Conservation (phyloP, 2,888 invertebrate genomes). For the Andrena marginata region DNA sequence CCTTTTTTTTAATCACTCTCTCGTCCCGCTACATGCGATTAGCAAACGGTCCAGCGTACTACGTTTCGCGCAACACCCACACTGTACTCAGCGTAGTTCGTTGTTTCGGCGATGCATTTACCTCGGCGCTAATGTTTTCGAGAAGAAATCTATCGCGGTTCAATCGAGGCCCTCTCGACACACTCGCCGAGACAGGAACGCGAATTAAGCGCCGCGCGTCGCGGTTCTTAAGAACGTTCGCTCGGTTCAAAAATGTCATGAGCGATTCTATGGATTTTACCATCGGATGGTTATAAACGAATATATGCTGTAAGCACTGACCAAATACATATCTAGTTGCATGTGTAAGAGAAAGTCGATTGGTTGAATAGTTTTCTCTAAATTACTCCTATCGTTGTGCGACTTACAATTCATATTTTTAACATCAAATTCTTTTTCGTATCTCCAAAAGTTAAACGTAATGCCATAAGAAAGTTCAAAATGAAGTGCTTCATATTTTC, state of each 20-base stretch:
- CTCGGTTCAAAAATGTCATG: not conserved
- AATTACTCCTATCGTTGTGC: no score
- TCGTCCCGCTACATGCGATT: slow-evolving; percentile 11
- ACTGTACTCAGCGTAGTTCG: slow-evolving; percentile 49
- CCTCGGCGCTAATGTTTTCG: slow-evolving; percentile 61
- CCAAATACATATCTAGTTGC: no score
- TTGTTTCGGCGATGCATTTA: slow-evolving; percentile 49
- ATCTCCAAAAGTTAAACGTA: no score
- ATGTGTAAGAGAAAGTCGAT: no score
- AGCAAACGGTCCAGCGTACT: slow-evolving; percentile 1
- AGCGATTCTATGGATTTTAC: no score
- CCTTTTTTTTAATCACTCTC: slow-evolving; percentile 7
- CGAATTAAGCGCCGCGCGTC: slow-evolving; percentile 30
- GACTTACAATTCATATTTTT: no score
- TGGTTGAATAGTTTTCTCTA: no score
- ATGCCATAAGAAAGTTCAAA: no score
- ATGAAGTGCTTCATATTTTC: no score
- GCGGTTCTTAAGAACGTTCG: slow-evolving; percentile 27
- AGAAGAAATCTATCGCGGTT: slow-evolving; percentile 41
- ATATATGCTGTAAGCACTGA: not conserved
- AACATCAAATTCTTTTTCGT: no score
- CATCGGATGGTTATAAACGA: no score
- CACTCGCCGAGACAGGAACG: slow-evolving; percentile 27
- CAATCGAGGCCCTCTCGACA: slow-evolving; percentile 36
- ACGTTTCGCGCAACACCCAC: slow-evolving; percentile 31